Evolutionary conservation across 2,113 vertebrate genomes (phyloP).

Genomic region (Anolis carolinensis): DNA sequence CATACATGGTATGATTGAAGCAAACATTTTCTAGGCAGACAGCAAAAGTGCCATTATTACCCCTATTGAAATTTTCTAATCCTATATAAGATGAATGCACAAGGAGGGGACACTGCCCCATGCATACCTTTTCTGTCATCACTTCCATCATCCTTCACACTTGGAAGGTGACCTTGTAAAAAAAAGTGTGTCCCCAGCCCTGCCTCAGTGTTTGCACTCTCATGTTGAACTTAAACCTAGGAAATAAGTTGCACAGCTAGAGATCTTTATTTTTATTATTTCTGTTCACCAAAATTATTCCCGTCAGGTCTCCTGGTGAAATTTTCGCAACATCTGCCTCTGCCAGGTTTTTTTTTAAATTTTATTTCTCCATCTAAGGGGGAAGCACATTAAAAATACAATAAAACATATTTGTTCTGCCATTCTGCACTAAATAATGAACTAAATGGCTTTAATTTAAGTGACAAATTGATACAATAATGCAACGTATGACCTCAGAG

Average conservation of each 20-base stretch:
- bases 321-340: constrained; percentile 42
- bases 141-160: too few species aligned
- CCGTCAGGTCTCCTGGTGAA: constrained; percentile 45
- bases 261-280: constrained; percentile 61
- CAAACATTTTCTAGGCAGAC: too few species aligned
- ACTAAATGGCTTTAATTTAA: constrained; percentile 68
- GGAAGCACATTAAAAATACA: constrained; percentile 63
- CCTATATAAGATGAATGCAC: too few species aligned
- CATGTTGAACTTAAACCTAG: constrained; percentile 50
- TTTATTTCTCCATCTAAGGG: not conserved
- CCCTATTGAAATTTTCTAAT: too few species aligned
- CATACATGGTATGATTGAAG: too few species aligned
- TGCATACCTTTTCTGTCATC: too few species aligned
- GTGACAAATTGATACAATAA: constrained; percentile 65
- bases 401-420: constrained; percentile 65
- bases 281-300: constrained; percentile 53
- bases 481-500: constrained; percentile 60
- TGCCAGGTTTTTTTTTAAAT: constrained; percentile 15
- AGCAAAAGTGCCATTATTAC: too few species aligned
- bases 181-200: too few species aligned
- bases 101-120: too few species aligned
- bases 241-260: constrained; percentile 47
- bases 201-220: constrained; percentile 25
- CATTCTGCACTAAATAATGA: constrained; percentile 60
- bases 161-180: too few species aligned